Base-by-base conservation (phyloP, 2,797 vertebrate genomes). In the Kryptolebias ocellatus region DNA sequence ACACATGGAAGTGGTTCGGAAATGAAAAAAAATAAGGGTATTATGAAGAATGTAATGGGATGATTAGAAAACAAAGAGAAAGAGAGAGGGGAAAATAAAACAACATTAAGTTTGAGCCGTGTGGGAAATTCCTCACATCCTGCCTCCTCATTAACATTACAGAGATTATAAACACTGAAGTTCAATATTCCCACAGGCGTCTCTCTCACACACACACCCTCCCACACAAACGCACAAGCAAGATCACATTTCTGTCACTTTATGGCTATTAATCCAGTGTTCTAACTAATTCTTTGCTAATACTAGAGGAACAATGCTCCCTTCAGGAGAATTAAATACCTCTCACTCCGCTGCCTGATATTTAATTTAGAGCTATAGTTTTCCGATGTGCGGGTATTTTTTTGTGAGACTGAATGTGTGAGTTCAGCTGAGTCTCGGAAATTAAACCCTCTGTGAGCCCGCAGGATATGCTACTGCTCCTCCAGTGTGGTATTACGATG, bases 91-190 rank as follows among this genome's bases (percentile, higher is more conserved):
- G 63, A 65, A 70, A 72, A 31, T 44, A 70, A 56, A 60, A 72
- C 57, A 74, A 80, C 83, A 89, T 67, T 5, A 79, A 81, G 77
- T 88, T 84, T 90, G 75, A 89, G 84, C 65, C 85, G 78, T 83
- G 72, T 69, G 83, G 87, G 83, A 90, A 89, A 93, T 87, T 90
- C 87, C 83, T 90, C 83, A 84, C 87, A 83, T 90, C 69, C 82
- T 86, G 86, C 89, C 78, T 81, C 76, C 80, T 90, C 87, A 89
- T 89, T 88, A 90, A 67, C 69, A 70, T 80, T 69, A 16, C 64
- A 88, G 87, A 82, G 79, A 87, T 84, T 86, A 92, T 85, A 90
- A 89, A 92, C 88, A 87, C 62, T 72, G 69, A 73, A 79, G 78
- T 86, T 79, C 83, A 87, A 87, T 87, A 83, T 87, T 80, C 83